Base-by-base conservation (phyloP, 92 coral and sea anemone genomes). In the Montipora capitata region DNA sequence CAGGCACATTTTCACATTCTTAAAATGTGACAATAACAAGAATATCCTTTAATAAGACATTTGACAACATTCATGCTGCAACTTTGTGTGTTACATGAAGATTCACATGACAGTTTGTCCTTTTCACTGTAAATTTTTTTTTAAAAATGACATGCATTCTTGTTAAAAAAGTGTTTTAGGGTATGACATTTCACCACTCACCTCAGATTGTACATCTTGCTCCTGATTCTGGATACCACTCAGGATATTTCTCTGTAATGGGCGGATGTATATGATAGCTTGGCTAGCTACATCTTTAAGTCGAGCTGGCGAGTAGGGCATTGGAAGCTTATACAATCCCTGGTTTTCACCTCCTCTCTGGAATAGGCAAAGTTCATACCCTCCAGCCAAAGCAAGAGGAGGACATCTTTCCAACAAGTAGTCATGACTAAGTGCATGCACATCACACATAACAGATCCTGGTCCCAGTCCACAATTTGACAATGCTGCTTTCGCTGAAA, bases 281-380 rank as follows among this genome's bases (percentile, higher is more conserved):
- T 91, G 88, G 14, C 88, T 45, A 39, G 84, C 88, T 13, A 91
- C 17, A 8, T 91, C 94, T 70, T 85, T 91, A 13, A 91, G 66
- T 54, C 91, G 13, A 54, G 79, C 54, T 10, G 90, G 87, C 1
- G 90, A 16, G 13, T 85, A 44, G 10, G 90, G 85, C 40, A 35
- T 78, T 2, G 79, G 77, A 12, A 91, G 57, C 38, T 39, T 57
- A 73, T 91, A 70, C 71, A 91, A 86, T 1, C 94, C 94, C 45
- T 87, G 91, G 8, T 87, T 78, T 27, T 11, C 72, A 13, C 94
- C 91, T 27, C 91, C 88, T 44, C 91, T 71, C 62, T 91, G 91
- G 75, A 63, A 74, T 4, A 91, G 69, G 15, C 74, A 78, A 52
- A 91, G 79, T 41, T 86, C 85, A 44, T 86, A 91, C 6, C 94